These are phyloP conservation scores for Oreotragus oreotragus DNA, from an alignment of 2,113 vertebrate species.

Conservation along the genomic window DNA sequence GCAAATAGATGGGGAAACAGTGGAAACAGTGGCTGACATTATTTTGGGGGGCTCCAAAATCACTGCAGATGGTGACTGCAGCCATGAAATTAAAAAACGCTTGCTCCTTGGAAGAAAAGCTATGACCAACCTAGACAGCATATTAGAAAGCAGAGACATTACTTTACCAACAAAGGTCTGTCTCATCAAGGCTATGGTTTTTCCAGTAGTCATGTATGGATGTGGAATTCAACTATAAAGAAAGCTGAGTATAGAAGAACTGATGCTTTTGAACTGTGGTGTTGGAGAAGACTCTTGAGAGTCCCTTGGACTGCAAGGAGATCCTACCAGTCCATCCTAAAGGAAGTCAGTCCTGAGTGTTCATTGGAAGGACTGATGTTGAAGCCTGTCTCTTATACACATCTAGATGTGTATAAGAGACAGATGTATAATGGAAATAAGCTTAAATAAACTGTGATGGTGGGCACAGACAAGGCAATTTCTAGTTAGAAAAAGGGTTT, in stretches of 20 bases:
- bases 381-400: no score
- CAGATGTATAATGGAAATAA: conserved; percentile 5
- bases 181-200: background rate
- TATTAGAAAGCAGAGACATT: background rate
- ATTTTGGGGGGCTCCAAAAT: background rate
- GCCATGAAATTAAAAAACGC: background rate
- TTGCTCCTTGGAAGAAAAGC: background rate
- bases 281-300: no score
- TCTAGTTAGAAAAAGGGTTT: conserved; percentile 3
- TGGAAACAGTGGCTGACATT: background rate
- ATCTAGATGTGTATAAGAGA: no score
- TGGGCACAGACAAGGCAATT: background rate
- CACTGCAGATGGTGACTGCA: background rate
- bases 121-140: background rate
- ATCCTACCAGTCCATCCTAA: no score
- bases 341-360: no score
- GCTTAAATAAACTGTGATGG: conserved; percentile 12
- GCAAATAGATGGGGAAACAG: background rate
- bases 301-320: no score
- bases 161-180: background rate
- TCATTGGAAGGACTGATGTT: no score
- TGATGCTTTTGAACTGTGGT: no score
- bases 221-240: background rate
- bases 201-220: background rate
- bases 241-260: no score